Evolutionary conservation across 2,113 vertebrate genomes (phyloP), one percentile per base, ranked within the genome.

Genomic region (Plectropomus leopardus): DNA sequence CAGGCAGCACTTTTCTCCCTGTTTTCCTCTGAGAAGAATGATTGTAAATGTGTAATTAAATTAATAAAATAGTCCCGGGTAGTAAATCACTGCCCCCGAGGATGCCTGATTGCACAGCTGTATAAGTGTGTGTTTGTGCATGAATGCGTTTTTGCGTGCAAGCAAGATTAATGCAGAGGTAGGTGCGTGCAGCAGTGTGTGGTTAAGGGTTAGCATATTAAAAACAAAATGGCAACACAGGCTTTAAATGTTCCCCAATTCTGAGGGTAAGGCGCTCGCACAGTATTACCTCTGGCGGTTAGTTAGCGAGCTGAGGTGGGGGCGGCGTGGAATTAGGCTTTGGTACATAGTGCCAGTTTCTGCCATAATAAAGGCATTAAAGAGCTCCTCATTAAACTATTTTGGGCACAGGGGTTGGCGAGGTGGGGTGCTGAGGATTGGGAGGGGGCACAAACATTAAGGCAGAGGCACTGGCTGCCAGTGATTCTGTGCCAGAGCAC

Each of bases 1-100:
- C 89, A 91, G 87, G 90, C 90, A 91, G 91, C 91, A 92, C 88
- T 94, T 94, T 93, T 65, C 82, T 75, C 73, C 76, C 86, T 87
- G 71, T 87, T 87, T 88, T 82, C 67, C 91, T 89, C 71, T 57
- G 82, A 80, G 79, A 88, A 85, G 85, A 90, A 92, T 76, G 89
- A 92, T 67, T 85, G 86, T 94, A 93, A 93, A 93, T 80, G 86
- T 91, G 92, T 93, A 94, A 95, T 95, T 95, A 92, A 81, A 87
- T 90, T 90, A 92, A 93, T 94, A 93, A 94, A 94, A 92, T 77
- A 83, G 78, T 91, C 88, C 89, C 68, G 42, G 80, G 78, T 81
- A 84, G 88, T 93, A 93, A 94, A 95, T 93, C 86, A 90, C 71
- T n/a, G 77, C 82, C 82, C 78, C 80, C 17, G 78, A 89, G 84